These are phyloP conservation scores for Parauchenoglanis ngamensis DNA, from an alignment of 2,797 vertebrate species.

Conservation along the genomic window DNA sequence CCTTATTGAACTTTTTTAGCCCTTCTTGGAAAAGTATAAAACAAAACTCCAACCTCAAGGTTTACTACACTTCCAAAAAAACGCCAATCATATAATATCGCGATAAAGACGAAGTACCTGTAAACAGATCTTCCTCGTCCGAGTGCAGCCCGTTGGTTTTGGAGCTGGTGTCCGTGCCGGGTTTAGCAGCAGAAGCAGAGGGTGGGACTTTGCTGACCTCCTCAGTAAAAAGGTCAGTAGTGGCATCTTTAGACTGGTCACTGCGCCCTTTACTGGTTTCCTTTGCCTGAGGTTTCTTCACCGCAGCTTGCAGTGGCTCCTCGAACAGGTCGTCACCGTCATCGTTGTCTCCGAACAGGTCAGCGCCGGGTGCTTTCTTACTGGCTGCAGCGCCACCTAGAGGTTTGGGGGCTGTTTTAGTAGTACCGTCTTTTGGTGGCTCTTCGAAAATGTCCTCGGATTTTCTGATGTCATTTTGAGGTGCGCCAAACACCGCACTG, in stretches of 20 bases:
- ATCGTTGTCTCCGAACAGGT: conserved; percentile 68
- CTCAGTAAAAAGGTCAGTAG: conserved; percentile 69
- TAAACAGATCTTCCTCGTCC: conserved; percentile 89
- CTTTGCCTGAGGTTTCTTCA: conserved; percentile 60
- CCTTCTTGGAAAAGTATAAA: background rate
- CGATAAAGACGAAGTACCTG: conserved; percentile 70
- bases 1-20: background rate
- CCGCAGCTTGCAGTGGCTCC: conserved; percentile 62
- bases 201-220: conserved; percentile 54
- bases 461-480: conserved; percentile 37
- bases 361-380: conserved; percentile 57
- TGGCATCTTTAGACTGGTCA: conserved; percentile 39
- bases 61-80: background rate
- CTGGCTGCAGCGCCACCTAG: background rate
- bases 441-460: conserved; percentile 61
- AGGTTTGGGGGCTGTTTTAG: background rate
- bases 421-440: background rate
- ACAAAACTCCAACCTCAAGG: background rate
- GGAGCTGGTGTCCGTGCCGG: conserved; percentile 61
- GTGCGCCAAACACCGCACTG: conserved; percentile 44
- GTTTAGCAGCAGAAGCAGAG: conserved; percentile 10
- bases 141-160: conserved; percentile 82
- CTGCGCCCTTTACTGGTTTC: conserved; percentile 8
- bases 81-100: background rate
- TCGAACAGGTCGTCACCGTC: conserved; percentile 63